A percentile compares a stretch with the other conserved stretches of the same genome.
Conservation (phyloP, 1,140 invertebrate species). For the Argopecten irradians region DNA sequence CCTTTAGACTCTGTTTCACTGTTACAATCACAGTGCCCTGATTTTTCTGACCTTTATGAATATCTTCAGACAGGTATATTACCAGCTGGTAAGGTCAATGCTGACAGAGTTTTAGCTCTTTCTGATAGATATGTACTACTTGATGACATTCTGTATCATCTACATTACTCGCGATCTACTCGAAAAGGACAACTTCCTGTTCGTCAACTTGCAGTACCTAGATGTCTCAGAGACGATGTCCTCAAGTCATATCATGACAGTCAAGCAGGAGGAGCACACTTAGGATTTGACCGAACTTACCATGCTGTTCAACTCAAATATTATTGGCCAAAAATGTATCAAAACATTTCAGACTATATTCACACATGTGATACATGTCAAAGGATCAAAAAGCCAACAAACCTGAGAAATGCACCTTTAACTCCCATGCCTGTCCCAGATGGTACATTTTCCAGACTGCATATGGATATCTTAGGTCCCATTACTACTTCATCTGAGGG, state of each 20-base stretch:
- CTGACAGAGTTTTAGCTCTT: neutral
- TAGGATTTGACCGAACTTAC: slow-evolving; percentile 36
- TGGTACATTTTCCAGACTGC: slow-evolving; percentile 47
- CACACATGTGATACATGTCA: slow-evolving; percentile 56
- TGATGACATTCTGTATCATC: slow-evolving; percentile 43
- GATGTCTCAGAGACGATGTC: neutral
- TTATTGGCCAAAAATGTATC: slow-evolving; percentile 42
- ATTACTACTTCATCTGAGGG: slow-evolving; percentile 47
- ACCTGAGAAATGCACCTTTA: slow-evolving; percentile 41
- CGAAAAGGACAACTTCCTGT: neutral
- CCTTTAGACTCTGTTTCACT: neutral
- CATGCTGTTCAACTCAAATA: slow-evolving; percentile 33
- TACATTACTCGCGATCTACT: neutral
- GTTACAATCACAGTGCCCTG: neutral
- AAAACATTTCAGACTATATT: slow-evolving; percentile 31
- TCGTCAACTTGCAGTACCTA: slow-evolving; percentile 27
- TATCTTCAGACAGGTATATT: neutral
- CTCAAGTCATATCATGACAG: slow-evolving; percentile 45
- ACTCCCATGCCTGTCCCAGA: slow-evolving; percentile 46
- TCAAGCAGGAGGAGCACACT: slow-evolving; percentile 32
- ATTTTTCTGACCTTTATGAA: neutral
- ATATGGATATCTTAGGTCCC: slow-evolving; percentile 59
- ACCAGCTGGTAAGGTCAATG: neutral
- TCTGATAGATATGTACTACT: neutral
- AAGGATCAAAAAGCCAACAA: slow-evolving; percentile 42